Conservation (phyloP, 2,113 vertebrate genomes). For the Cebus imitator region DNA sequence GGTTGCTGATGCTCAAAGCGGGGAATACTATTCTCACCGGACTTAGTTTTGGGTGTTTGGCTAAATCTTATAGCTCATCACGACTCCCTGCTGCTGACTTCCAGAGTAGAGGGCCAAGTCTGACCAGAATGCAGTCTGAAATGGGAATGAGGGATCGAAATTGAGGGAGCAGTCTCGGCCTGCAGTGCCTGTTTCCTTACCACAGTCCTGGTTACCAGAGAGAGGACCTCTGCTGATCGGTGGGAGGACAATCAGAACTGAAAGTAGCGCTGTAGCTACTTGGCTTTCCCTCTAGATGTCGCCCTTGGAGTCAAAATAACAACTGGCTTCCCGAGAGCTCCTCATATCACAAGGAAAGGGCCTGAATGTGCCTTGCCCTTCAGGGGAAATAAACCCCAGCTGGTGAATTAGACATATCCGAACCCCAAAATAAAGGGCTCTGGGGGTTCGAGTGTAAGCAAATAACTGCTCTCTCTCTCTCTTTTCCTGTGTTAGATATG, state of each 20-base stretch:
- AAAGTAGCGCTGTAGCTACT: background rate
- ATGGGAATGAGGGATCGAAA: background rate
- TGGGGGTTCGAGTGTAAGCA: background rate
- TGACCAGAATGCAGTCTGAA: background rate
- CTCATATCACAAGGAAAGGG: background rate
- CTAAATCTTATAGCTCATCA: background rate
- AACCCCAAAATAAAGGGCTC: background rate
- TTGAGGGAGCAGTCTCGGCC: background rate
- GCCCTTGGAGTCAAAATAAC: constrained; percentile 55
- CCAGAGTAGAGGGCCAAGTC: background rate
- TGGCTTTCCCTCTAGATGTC: constrained; percentile 64
- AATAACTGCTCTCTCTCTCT: background rate
- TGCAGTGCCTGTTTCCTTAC: rapidly evolving
- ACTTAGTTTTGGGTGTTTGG: background rate
- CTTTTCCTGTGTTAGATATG: background rate
- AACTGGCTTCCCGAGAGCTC: background rate
- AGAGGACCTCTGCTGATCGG: background rate
- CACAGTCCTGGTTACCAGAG: background rate
- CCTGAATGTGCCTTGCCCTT: background rate
- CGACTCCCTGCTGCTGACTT: background rate
- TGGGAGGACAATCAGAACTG: background rate
- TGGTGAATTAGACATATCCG: background rate
- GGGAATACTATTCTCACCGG: background rate
- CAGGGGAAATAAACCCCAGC: background rate
- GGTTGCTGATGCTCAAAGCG: background rate